Evolutionary conservation across 2,113 vertebrate species (phyloP).

Genomic region (Pteropus alecto): DNA sequence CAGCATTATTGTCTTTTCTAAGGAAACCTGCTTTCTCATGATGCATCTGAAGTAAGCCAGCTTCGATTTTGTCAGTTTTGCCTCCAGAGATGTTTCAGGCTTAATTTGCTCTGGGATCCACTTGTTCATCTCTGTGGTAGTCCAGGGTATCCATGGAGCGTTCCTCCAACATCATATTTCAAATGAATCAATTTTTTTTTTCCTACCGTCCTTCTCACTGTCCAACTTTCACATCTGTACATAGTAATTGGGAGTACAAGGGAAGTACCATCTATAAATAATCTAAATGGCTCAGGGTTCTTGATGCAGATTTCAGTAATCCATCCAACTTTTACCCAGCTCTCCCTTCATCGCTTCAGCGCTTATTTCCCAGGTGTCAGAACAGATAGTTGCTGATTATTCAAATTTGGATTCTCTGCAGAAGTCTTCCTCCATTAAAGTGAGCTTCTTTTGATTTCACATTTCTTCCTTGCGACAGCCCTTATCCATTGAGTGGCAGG

Average conservation of each 20-base stretch:
- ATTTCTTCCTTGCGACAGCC: not conserved
- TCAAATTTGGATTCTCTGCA: not conserved
- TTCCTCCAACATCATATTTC: not conserved
- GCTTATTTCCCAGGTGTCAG: not conserved
- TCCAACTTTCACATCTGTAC: not conserved
- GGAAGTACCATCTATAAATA: not conserved
- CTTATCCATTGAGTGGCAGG: not conserved
- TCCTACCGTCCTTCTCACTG: not conserved
- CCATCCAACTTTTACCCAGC: not conserved
- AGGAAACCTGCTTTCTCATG: not conserved
- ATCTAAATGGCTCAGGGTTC: not conserved
- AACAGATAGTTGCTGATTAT: not conserved
- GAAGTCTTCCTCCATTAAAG: not conserved
- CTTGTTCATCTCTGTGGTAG: not conserved
- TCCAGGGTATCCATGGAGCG: not conserved
- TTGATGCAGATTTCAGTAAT: not conserved
- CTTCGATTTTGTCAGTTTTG: not conserved
- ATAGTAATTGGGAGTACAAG: not conserved
- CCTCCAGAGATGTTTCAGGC: not conserved
- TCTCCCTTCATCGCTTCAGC: not conserved
- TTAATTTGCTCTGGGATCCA: not conserved
- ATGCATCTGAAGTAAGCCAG: not conserved
- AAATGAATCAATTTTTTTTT: not conserved
- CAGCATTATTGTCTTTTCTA: not conserved
- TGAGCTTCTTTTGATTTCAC: not conserved